Evolutionary conservation across 2,113 vertebrate genomes (phyloP), one percentile per base, ranked within the genome.

Genomic region (Canis aureus): DNA sequence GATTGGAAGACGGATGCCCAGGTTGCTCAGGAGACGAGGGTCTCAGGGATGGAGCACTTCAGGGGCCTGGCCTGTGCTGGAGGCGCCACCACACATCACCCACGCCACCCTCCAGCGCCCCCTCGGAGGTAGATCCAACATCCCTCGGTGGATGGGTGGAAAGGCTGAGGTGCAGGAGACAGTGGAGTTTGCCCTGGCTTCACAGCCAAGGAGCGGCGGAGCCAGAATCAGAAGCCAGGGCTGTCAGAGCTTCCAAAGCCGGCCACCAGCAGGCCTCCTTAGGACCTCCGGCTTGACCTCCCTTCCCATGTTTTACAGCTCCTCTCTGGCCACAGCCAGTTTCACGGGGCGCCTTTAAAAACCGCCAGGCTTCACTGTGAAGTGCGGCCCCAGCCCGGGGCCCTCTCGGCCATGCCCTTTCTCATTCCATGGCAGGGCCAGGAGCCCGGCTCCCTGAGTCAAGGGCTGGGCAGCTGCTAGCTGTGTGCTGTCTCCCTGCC

Each of bases 71-170:
- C 74, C 59, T 13, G 79, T 3, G 23, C 43, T 55, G 66, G 27
- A 29, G 25, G 20, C 1, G 20, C 79, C 11, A 4, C n/a, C 23
- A 9, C 27, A 10, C 11, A 4, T 38, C 25, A 9, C 59, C 11
- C 11, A 13, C 0, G 0, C 20, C 19, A 73, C 59, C 64, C 43
- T 5, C 20, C 3, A 0, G 16, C 0, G 38, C 29, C 66, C 86
- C 38, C 38, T 51, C 8, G 1, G 49, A 35, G 43, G 19, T 19
- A 9, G 11, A 27, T 7, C 11, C 1, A 0, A 20, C 22, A 49
- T 57, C 25, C 73, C 57, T 60, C 55, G 3, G 43, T 0, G 1
- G 25, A 59, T 0, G 0, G 32, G 4, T 22, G 60, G 6, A 29
- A 78, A 53, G 74, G 11, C 64, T 19, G 69, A 32, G 8, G 17